Evolutionary conservation across 2,888 invertebrate genomes (phyloP).

Genomic region (Latrodectus hesperus): DNA sequence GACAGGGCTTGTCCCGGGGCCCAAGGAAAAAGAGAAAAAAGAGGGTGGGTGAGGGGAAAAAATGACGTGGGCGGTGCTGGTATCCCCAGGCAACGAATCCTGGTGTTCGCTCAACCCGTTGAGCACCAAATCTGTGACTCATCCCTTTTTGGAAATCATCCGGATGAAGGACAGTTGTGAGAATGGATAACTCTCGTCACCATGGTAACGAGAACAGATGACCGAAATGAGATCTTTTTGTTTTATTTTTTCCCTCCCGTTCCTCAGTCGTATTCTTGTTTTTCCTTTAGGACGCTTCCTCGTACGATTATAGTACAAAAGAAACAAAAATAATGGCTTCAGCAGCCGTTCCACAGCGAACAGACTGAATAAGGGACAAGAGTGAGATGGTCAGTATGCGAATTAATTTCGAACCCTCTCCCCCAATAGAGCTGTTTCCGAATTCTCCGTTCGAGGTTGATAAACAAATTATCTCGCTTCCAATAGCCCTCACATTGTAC

Average conservation of each 20-base stretch:
- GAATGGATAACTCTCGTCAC: neutral
- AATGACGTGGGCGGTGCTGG: conserved; percentile 9
- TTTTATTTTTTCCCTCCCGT: conserved; percentile 23
- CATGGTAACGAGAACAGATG: conserved; percentile 42
- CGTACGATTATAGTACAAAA: conserved; percentile 17
- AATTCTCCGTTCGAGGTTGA: too few species aligned
- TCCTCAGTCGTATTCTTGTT: conserved; percentile 22
- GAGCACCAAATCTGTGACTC: conserved; percentile 55
- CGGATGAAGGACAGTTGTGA: conserved; percentile 28
- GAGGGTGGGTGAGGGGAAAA: conserved; percentile 22
- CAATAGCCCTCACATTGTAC: too few species aligned
- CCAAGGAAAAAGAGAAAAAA: conserved; percentile 1
- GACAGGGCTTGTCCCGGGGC: conserved; percentile 38
- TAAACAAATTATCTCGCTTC: too few species aligned
- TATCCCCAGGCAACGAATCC: conserved; percentile 46
- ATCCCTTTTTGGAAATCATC: conserved; percentile 48
- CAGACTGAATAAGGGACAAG: neutral
- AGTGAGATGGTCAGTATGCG: conserved; percentile 36
- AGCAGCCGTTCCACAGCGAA: conserved; percentile 10
- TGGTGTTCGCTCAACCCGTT: conserved; percentile 55
- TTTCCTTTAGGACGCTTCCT: conserved; percentile 36
- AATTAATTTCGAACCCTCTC: conserved; percentile 36
- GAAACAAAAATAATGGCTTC: conserved; percentile 28
- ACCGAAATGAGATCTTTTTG: conserved; percentile 24
- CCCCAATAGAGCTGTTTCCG: neutral